A percentile compares a stretch with the other conserved stretches of the same genome.
phyloP scores from a whole-genome alignment of 2,113 vertebrate species.

The Callaeas wilsoni region DNA sequence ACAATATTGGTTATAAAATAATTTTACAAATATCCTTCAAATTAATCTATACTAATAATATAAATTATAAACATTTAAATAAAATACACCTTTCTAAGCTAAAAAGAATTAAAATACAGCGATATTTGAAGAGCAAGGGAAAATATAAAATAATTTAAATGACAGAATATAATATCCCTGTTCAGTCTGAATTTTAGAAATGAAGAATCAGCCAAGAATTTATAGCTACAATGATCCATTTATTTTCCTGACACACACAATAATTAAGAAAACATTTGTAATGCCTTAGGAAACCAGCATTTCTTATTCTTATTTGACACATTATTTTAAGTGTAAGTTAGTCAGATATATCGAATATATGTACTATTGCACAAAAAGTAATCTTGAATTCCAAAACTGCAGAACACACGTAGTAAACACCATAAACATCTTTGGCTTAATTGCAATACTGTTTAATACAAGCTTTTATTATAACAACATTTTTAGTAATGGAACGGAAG shows the following conservation, averaged over 20 bases:
- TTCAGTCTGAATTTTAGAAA: background rate
- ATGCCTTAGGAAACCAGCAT: background rate
- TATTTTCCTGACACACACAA: background rate
- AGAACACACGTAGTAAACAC: background rate
- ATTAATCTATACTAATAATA: background rate
- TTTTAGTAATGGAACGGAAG: background rate
- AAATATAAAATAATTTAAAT: background rate
- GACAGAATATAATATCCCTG: background rate
- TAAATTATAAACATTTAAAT: background rate
- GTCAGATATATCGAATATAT: background rate
- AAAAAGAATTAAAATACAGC: background rate
- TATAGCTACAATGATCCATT: background rate
- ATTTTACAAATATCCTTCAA: background rate
- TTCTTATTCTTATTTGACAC: background rate
- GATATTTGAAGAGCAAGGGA: background rate
- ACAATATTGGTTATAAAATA: background rate
- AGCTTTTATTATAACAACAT: background rate
- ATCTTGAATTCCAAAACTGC: background rate
- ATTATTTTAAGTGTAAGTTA: background rate
- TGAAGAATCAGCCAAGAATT: background rate
- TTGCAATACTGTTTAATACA: background rate
- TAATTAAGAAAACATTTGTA: background rate
- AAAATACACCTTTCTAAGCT: background rate
- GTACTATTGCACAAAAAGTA: background rate
- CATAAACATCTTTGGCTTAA: background rate